A percentile compares a stretch with the other conserved stretches of the same genome.
Conservation (phyloP, 2,888 invertebrate species). For the Athalia rosae region DNA sequence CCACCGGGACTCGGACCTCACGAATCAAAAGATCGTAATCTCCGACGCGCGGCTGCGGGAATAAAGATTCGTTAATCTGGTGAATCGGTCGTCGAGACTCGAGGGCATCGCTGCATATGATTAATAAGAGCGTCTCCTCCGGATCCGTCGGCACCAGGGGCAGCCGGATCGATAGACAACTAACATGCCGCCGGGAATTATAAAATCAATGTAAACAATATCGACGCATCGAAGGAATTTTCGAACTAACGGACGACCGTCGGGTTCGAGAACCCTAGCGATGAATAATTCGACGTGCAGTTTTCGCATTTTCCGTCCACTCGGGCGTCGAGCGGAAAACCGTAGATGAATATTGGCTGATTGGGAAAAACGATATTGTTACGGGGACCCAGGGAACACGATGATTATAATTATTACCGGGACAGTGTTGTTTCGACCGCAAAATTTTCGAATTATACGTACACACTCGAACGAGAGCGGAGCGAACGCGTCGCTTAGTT, state of each 20-base stretch:
- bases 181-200: not conserved
- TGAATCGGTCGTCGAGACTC: conserved; percentile 13
- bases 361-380: conserved; percentile 1
- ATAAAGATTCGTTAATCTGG: not conserved
- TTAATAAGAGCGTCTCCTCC: conserved; percentile 15
- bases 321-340: not conserved
- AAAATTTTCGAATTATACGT: conserved; percentile 13
- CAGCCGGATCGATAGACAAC: no score
- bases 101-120: conserved; percentile 15
- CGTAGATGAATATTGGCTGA: conserved; percentile 19
- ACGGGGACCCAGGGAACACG: not conserved
- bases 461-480: not conserved
- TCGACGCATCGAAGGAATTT: no score
- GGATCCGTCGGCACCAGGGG: not conserved
- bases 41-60: not conserved
- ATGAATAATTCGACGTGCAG: conserved; percentile 10
- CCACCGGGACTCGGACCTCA: not conserved
- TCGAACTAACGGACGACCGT: not conserved
- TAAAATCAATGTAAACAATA: not conserved
- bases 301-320: not conserved
- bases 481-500: not conserved
- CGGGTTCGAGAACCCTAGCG: not conserved
- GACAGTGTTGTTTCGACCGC: conserved; percentile 6
- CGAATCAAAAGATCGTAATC: conserved; percentile 15
- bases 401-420: conserved; percentile 4